Conservation (phyloP, 1,140 invertebrate species). For the Oncopodura yosiiana region DNA sequence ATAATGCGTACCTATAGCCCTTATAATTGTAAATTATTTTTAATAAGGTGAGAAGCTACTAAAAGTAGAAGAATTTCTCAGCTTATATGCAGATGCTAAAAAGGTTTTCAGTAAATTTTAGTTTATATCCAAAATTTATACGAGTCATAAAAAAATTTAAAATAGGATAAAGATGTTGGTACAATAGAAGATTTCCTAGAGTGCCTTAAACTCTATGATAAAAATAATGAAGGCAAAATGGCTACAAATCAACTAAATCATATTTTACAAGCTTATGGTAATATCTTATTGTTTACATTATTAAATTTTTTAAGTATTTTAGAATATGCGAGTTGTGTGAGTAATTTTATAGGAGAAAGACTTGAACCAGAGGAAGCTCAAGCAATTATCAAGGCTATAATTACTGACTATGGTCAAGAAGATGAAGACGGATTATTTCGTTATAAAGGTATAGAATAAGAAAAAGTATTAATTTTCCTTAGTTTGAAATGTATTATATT, state of each 20-base stretch:
- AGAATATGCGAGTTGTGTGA: neutral
- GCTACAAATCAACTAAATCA: slow-evolving; percentile 91
- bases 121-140: too few species aligned
- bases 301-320: neutral
- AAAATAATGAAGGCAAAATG: slow-evolving; percentile 92
- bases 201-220: slow-evolving; percentile 98
- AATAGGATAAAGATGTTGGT: slow-evolving; percentile 93
- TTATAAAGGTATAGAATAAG: slow-evolving; percentile 73
- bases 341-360: slow-evolving; percentile 61
- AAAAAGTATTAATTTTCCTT: neutral
- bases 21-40: too few species aligned
- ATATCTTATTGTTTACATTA: slow-evolving; percentile 5
- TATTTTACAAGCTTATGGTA: slow-evolving; percentile 86
- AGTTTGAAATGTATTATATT: neutral
- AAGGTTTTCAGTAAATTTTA: slow-evolving; percentile 75
- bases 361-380: slow-evolving; percentile 70
- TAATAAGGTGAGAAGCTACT: slow-evolving; percentile 59
- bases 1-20: too few species aligned
- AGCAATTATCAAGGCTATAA: slow-evolving; percentile 70
- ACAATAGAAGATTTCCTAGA: slow-evolving; percentile 97
- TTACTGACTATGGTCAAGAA: too few species aligned
- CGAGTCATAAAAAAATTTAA: too few species aligned
- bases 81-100: slow-evolving; percentile 63
- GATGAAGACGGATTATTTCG: slow-evolving; percentile 90
- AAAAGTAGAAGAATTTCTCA: slow-evolving; percentile 91